Base-by-base conservation (phyloP, 2,888 invertebrate species). In the Schrankia costaestrigalis region DNA sequence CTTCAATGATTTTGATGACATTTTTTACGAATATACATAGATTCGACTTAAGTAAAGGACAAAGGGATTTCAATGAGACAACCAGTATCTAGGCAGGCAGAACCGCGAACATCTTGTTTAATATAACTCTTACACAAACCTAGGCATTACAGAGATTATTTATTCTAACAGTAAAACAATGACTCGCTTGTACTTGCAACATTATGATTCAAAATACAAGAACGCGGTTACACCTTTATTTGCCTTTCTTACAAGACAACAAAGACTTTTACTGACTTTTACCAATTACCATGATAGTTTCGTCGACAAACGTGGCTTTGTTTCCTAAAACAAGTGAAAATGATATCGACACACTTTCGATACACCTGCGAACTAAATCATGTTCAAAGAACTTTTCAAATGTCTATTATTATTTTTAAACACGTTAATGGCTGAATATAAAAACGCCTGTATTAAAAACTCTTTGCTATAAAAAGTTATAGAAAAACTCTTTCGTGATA, bases 211-310 rank as follows among this genome's bases (percentile, higher is more conserved):
- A 76, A 65, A 57, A 54, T 41, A 53, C 46, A 60, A 63, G 54
- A 69, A 66, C 56, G 48, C 55, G 48, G 56, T 57, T 63, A 66
- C 67, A 74, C 58, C 46, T 73, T 66, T 82, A 75, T 85, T 85
- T 81, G 70, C 62, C 67, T 73, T 81, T 77, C 74, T 63, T 71
- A 75, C 77, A 70, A 26, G 35, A 63, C 56, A 56, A 67, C 70
- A 71, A 75, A 71, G 72, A 73, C 73, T 70, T 73, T n/a, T n/a
- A n/a, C n/a, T n/a, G 70, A 83, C 83, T 87, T 85, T 86, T 86
- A 83, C 86, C 82, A 84, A 86, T 86, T 86, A 84, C 67, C 63
- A 64, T 46, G 59, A 56, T 55, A 51, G 56, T 71, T 59, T 67
- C 55, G 45, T 52, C 56, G 56, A 75, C 72, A 81, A 62, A 53